These are phyloP conservation scores for Formica aserva DNA, from an alignment of 2,888 invertebrate species.

Conservation along the genomic window DNA sequence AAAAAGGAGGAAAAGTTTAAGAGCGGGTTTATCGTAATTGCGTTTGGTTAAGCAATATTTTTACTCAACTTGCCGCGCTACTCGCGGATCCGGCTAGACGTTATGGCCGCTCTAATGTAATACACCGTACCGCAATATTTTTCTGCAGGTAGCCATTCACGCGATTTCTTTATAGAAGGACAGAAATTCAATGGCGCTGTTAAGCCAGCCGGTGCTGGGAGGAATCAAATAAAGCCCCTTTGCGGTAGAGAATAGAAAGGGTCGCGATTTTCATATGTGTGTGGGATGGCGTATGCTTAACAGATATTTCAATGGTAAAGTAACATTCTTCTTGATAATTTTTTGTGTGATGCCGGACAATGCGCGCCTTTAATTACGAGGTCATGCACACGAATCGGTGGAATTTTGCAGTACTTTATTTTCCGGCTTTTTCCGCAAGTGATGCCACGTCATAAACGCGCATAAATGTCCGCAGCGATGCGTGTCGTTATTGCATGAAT, in stretches of 20 bases:
- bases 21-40: constrained; percentile 59
- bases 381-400: constrained; percentile 44
- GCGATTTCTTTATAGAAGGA: constrained; percentile 68
- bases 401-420: constrained; percentile 59
- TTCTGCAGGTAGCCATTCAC: constrained; percentile 60
- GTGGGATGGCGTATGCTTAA: constrained; percentile 70
- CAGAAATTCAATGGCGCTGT: constrained; percentile 72
- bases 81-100: constrained; percentile 12
- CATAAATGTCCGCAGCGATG: constrained; percentile 38
- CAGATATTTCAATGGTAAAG: constrained; percentile 73
- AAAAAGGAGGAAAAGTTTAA: not conserved
- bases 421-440: constrained; percentile 21
- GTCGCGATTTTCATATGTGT: not conserved
- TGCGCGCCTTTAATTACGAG: constrained; percentile 67
- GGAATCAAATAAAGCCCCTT: constrained; percentile 73
- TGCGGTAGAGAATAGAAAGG: constrained; percentile 57
- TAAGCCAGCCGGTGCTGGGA: constrained; percentile 60
- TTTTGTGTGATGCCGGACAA: constrained; percentile 62
- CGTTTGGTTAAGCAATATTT: constrained; percentile 62
- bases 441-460: constrained; percentile 18
- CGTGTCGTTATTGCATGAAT: constrained; percentile 41
- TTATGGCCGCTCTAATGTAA: constrained; percentile 25
- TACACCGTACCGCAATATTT: constrained; percentile 57
- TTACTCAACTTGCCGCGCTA: constrained; percentile 22
- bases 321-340: constrained; percentile 68